Evolutionary conservation across 2,888 invertebrate species (phyloP).

Genomic region (Lottia scabra): DNA sequence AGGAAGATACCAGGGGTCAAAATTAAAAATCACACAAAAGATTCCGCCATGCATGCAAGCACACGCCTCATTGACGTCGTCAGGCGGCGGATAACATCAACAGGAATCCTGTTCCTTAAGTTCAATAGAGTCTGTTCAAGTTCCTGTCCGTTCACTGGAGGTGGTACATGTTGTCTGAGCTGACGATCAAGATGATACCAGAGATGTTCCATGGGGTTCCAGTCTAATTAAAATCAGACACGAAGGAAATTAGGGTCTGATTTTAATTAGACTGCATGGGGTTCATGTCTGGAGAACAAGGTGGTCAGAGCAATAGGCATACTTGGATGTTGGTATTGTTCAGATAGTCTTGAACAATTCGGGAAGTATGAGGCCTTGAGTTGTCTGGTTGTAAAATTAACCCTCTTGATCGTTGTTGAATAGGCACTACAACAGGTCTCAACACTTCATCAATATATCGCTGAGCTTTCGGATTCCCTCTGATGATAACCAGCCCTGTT

Average conservation of each 20-base stretch:
- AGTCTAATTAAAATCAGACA: too few species aligned
- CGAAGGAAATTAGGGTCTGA: too few species aligned
- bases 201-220: slow-evolving; percentile 14
- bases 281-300: slow-evolving; percentile 9
- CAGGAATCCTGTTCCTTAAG: neutral
- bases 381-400: neutral
- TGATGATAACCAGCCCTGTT: too few species aligned
- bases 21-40: too few species aligned
- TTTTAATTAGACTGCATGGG: too few species aligned
- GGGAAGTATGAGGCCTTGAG: slow-evolving; percentile 15
- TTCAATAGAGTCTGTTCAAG: neutral
- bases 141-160: neutral
- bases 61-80: neutral
- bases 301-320: slow-evolving; percentile 13
- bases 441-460: too few species aligned
- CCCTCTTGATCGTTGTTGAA: too few species aligned
- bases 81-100: slow-evolving; percentile 9
- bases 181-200: slow-evolving; percentile 12
- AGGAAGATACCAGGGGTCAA: too few species aligned
- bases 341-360: slow-evolving; percentile 2
- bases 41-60: too few species aligned
- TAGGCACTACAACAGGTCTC: too few species aligned
- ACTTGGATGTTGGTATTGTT: slow-evolving; percentile 10
- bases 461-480: too few species aligned
- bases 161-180: slow-evolving; percentile 9